A percentile compares a stretch with the other conserved stretches of the same genome.
Evolutionary conservation across 2,113 vertebrate genomes (phyloP).

Genomic region (Abramis brama): DNA sequence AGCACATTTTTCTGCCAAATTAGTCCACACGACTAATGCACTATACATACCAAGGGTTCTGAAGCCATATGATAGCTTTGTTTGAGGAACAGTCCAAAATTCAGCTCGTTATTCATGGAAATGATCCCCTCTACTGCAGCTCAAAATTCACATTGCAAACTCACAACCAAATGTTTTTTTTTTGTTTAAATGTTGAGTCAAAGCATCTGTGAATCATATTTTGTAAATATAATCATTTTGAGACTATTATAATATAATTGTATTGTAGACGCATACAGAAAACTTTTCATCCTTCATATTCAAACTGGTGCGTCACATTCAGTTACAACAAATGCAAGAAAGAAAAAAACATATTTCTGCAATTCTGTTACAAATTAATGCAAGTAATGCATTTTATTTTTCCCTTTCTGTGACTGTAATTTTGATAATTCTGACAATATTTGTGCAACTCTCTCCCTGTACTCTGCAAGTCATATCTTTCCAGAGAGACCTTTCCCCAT

Average conservation of each 20-base stretch:
- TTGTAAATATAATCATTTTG: neutral
- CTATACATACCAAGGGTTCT: neutral
- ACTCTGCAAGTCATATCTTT: too few species aligned
- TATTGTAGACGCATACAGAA: neutral
- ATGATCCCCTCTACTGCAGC: neutral
- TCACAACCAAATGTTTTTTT: neutral
- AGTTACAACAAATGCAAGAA: neutral
- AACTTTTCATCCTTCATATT: neutral
- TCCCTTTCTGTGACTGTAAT: too few species aligned
- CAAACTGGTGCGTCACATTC: neutral
- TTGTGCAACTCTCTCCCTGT: too few species aligned
- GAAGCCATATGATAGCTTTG: neutral
- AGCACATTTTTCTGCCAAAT: neutral
- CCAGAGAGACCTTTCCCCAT: too few species aligned
- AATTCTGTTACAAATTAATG: too few species aligned
- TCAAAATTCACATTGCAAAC: too few species aligned
- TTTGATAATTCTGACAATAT: too few species aligned
- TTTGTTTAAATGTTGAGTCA: neutral
- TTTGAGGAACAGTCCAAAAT: neutral
- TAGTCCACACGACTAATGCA: neutral
- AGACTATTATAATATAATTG: too few species aligned
- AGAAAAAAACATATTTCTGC: neutral
- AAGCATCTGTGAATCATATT: neutral
- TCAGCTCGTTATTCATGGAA: neutral
- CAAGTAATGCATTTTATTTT: too few species aligned